These are phyloP conservation scores for Rattus norvegicus DNA, from an alignment of 2,113 vertebrate genomes.

Conservation along the genomic window DNA sequence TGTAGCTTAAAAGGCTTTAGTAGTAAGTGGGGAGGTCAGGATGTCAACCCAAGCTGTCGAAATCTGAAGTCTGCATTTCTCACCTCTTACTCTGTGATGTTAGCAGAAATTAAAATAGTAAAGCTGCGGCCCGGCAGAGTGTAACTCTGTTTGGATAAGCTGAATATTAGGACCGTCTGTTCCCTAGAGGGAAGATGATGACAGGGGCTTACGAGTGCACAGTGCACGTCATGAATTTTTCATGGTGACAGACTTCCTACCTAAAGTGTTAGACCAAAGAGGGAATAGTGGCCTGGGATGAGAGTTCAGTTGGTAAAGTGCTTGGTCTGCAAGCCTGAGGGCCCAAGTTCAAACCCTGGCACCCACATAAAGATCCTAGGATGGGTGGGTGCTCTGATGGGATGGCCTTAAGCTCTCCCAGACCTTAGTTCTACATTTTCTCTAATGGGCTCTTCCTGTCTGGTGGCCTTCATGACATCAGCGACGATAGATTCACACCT, in stretches of 20 bases:
- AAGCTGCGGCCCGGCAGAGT: background rate
- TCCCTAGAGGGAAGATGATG: background rate
- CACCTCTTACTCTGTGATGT: background rate
- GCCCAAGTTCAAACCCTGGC: background rate
- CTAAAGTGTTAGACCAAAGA: background rate
- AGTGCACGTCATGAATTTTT: background rate
- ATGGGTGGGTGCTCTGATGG: background rate
- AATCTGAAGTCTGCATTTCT: constrained; percentile 34
- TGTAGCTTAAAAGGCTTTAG: constrained; percentile 44
- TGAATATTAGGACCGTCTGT: background rate
- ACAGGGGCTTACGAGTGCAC: background rate
- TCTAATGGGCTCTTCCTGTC: background rate
- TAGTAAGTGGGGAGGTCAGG: constrained; percentile 35
- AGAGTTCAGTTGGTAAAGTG: background rate
- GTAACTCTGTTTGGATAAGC: background rate
- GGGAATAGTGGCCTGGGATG: too few species aligned
- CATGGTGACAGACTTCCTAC: background rate
- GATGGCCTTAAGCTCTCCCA: background rate
- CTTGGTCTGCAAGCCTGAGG: background rate
- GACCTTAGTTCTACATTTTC: background rate
- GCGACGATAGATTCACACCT: background rate
- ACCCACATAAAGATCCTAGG: background rate
- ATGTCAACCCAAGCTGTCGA: constrained; percentile 26
- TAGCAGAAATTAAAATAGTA: constrained; percentile 36
- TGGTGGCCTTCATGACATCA: background rate